phyloP scores from a whole-genome alignment of 2,113 vertebrate species.

The Glareola pratincola region DNA sequence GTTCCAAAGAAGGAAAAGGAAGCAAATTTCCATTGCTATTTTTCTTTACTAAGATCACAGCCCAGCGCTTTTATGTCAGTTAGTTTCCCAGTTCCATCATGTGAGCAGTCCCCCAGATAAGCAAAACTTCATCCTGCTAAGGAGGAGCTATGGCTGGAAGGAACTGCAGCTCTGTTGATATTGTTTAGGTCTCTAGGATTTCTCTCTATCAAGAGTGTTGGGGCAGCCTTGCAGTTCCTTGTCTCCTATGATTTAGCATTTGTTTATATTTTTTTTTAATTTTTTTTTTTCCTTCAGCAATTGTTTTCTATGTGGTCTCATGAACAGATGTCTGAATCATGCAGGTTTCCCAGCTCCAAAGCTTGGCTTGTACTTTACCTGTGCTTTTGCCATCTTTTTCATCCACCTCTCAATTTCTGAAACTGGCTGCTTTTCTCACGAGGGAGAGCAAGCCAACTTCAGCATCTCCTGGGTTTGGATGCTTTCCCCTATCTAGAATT shows the following conservation, averaged over 20 bases:
- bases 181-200: neutral
- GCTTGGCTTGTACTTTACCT: neutral
- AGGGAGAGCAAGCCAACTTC: neutral
- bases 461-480: neutral
- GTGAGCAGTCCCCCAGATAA: neutral
- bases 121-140: neutral
- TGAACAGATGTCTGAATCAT: neutral
- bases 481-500: neutral
- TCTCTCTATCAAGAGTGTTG: neutral
- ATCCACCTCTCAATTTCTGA: neutral
- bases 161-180: accelerated
- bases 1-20: neutral
- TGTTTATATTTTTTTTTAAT: neutral
- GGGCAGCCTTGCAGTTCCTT: neutral
- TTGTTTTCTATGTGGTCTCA: neutral
- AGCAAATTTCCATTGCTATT: neutral
- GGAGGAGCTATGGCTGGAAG: neutral
- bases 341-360: neutral
- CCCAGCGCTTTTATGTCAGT: neutral
- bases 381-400: neutral
- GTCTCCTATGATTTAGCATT: neutral
- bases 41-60: neutral
- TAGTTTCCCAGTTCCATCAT: neutral
- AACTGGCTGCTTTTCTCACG: neutral
- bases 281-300: neutral